Evolutionary conservation across 2,113 vertebrate species (phyloP), one percentile per base, ranked within the genome.

Genomic region (Sciurus niger): DNA sequence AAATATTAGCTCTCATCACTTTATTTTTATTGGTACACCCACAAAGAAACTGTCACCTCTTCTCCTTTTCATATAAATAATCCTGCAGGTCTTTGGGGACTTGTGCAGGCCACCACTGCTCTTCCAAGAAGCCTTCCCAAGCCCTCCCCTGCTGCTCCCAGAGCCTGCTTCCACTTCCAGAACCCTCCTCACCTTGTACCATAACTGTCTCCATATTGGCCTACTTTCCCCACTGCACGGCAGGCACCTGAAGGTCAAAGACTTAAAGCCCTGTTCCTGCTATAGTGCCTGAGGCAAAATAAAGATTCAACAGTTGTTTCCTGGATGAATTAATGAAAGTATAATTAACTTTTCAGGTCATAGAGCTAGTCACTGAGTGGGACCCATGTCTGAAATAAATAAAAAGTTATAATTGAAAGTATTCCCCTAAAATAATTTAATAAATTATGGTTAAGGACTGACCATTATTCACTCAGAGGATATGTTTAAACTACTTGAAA

Each of bases 391-490:
- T 96, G 53, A 82, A 55, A 34, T 67, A 93, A 90, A 77, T 91
- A 58, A 51, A 34, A 90, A 82, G 48, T 55, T 89, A 32, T 60
- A 86, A 14, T 46, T 79, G 25, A 8, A 74, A 67, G 20, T 67
- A 78, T 53, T 46, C 10, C 14, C 76, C 67, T 77, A 93, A 80
- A 60, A 58, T 83, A 83, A 76, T 91, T 6, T 4, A 60, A 53
- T 93, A 65, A 89, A 72, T 68, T 78, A 55, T 93, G 48, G 84
- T 74, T 92, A 16, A 68, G 30, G 18, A 14, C 30, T 94, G 48
- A 84, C 48, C 4, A 5, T 80, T 77, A 73, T 4, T 83, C 76
- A 37, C 3, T 48, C 43, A 51, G 63, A 68, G 58, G 40, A 28
- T 84, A 51, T 77, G 20, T 83, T 40, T 79, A 83, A n/a, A 90